Evolutionary conservation across 2,888 invertebrate species (phyloP), one percentile per base, ranked within the genome.

Genomic region (Rhagophthalmus giganteus): DNA sequence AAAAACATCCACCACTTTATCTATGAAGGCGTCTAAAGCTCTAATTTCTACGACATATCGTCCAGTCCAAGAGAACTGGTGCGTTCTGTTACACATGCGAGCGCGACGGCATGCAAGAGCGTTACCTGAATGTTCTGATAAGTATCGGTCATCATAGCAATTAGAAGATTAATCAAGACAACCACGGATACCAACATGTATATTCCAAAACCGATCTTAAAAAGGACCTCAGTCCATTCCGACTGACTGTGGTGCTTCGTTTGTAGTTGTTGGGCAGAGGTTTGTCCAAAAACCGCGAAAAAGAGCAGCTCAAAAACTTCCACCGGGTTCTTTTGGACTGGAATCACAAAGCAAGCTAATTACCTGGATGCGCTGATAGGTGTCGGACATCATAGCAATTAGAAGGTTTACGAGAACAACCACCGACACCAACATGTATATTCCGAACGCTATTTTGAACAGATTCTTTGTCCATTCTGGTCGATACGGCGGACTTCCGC

Each of bases 81-180:
- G 69, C 66, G 55, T 53, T 54, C 39, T 32, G 16, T 33, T 37
- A 34, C 30, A 35, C 34, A 49, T 45, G 46, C 55, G 49, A 52
- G 54, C 46, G 13, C 39, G 25, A 39, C 39, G 28, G 12, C 53
- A 46, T 51, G 49, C 49, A 49, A 45, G 42, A 28, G 33, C 72
- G 77, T 82, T 85, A 88, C 94, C 85, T 98, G 95, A 74, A 98
- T 98, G 74, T 95, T 84, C 77, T 99, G 98, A 78, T 99, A 99
- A 55, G 99, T 99, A 83, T 99, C 98, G 73, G 97, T 96, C 97
- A 99, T 98, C 98, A 99, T 99, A 82, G 99, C 99, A 83, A 99
- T 99, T 75, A 99, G 89, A 63, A 99, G 85, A 80, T 99, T 99
- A 80, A 99, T 98, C 67, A 99, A 86, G 68, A 99, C 99, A 74